Conservation (phyloP, 23 tunicate species). For the Styela clava region DNA sequence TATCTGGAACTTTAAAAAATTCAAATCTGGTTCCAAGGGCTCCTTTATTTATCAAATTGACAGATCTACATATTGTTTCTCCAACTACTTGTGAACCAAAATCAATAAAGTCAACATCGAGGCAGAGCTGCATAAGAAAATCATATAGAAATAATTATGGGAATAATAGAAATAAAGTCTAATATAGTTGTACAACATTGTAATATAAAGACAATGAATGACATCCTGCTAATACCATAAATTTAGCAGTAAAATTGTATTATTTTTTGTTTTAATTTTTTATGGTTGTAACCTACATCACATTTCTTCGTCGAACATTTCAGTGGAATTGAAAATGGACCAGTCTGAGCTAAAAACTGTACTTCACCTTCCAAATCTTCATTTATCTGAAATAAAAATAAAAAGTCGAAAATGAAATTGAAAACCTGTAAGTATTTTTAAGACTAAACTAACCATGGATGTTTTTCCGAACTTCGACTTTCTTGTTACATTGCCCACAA, state of each 20-base stretch:
- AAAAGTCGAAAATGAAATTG: background rate
- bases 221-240: no score
- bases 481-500: no score
- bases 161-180: background rate
- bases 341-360: constrained; percentile 81
- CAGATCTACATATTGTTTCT: constrained; percentile 66
- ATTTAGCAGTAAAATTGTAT: no score
- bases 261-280: no score
- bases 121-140: constrained; percentile 40
- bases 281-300: constrained; percentile 62
- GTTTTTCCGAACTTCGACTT: no score
- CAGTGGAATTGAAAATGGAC: constrained; percentile 75
- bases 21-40: constrained; percentile 81
- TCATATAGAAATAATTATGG: background rate
- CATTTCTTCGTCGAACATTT: constrained; percentile 93
- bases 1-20: constrained; percentile 80
- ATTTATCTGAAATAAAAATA: constrained; percentile 58
- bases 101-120: constrained; percentile 60
- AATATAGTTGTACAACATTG: background rate
- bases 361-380: constrained; percentile 80
- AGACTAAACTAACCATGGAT: background rate
- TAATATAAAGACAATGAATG: background rate
- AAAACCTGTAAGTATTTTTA: background rate
- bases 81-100: constrained; percentile 89
- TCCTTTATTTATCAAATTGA: constrained; percentile 70